Evolutionary conservation across 2,113 vertebrate species (phyloP), one percentile per base, ranked within the genome.

Genomic region (Felis catus): DNA sequence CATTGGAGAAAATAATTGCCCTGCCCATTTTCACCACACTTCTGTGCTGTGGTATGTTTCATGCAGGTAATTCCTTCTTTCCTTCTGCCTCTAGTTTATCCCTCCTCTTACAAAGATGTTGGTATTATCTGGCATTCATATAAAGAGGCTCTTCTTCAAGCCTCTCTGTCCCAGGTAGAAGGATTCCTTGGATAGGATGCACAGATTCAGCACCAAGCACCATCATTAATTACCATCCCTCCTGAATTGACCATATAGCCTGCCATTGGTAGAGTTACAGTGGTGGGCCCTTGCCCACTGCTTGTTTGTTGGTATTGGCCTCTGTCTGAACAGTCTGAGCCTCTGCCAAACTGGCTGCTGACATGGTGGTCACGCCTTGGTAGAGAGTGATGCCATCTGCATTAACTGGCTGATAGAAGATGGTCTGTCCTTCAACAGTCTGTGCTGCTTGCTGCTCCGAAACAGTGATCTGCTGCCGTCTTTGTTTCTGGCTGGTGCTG

Each of bases 321-420:
- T 98, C 99, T 1, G 99, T 99, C 96, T 99, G 99, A 73, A 99
- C 99, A 82, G 99, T 99, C 96, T 99, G 99, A 1, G 99, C 99
- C 23, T 99, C 99, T 86, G 99, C 99, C 98, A 99, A 98, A 93
- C 99, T 99, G 97, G 99, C 99, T 97, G 99, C 99, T 88, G 99
- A 99, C 89, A 99, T 99, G 89, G 99, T 99, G 98, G 99, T 99
- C 99, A 99, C 99, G 98, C 99, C 99, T 98, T 99, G 99, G 96
- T 99, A 99, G 68, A 99, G 98, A 96, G 99, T 99, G 68, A 99
- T 99, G 85, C 99, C 99, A 96, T 99, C 99, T 96, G 99, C 99
- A 94, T 99, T 99, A 93, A 99, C 99, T 0, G 99, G 99, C 98
- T 99, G 99, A 98, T 99, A 99, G 76, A 99, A 99, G 48, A 99